Conservation (phyloP, 2,888 invertebrate genomes). For the Perizoma affinitatum region DNA sequence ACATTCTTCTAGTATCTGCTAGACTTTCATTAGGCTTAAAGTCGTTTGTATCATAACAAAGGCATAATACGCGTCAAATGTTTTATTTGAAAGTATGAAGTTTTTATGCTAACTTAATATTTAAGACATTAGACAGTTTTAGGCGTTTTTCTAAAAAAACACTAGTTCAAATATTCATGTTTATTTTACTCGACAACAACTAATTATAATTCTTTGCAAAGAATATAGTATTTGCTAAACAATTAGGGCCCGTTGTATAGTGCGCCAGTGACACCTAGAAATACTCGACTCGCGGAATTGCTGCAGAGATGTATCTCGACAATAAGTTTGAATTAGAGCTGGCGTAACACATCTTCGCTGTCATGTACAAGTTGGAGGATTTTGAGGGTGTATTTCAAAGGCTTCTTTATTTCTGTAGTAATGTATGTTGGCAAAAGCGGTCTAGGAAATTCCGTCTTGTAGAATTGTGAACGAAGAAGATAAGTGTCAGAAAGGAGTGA, state of each 20-base stretch:
- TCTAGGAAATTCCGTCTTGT: conserved; percentile 4
- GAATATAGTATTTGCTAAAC: conserved; percentile 7
- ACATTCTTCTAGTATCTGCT: too few relatives aligned
- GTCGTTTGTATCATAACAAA: too few relatives aligned
- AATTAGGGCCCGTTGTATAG: conserved; percentile 26
- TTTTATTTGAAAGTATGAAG: too few relatives aligned
- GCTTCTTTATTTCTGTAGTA: not conserved
- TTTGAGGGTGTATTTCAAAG: conserved; percentile 1
- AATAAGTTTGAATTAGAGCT: conserved; percentile 44
- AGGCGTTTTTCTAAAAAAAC: not conserved
- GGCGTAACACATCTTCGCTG: conserved; percentile 20
- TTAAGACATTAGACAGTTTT: too few relatives aligned
- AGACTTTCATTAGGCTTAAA: not conserved
- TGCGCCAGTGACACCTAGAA: conserved; percentile 21
- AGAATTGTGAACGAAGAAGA: too few relatives aligned
- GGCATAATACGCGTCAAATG: too few relatives aligned
- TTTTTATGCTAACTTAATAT: too few relatives aligned
- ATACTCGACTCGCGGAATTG: conserved; percentile 37
- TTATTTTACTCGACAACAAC: conserved; percentile 17
- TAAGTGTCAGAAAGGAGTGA: too few relatives aligned
- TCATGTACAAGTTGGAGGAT: conserved; percentile 9
- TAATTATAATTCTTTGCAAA: conserved; percentile 22
- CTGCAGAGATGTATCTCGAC: conserved; percentile 39
- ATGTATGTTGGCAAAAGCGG: not conserved
- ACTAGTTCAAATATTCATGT: not conserved